Conservation (phyloP, 2,797 vertebrate genomes). For the Rhadinocentrus ornatus region DNA sequence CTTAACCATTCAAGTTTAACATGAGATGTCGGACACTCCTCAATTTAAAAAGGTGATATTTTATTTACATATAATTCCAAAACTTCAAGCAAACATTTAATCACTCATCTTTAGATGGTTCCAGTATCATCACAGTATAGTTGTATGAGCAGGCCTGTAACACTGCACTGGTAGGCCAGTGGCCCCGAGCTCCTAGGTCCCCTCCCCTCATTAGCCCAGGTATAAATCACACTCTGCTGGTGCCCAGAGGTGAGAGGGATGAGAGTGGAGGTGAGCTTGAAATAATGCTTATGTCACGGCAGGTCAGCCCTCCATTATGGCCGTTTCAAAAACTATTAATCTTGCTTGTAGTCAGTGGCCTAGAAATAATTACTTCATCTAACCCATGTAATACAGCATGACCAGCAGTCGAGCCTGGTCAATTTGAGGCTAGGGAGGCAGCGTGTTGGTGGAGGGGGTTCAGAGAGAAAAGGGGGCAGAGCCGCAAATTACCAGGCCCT, state of each 20-base stretch:
- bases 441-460: slow-evolving; percentile 28
- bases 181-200: slow-evolving; percentile 59
- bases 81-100: slow-evolving; percentile 21
- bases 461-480: slow-evolving; percentile 27
- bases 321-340: slow-evolving; percentile 96
- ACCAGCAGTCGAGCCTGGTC: slow-evolving; percentile 86
- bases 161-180: slow-evolving; percentile 52
- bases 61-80: slow-evolving; percentile 14
- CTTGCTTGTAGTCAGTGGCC: slow-evolving; percentile 88
- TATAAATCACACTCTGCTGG: slow-evolving; percentile 89
- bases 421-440: slow-evolving; percentile 77
- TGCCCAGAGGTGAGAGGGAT: slow-evolving; percentile 92
- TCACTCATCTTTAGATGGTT: slow-evolving; percentile 27
- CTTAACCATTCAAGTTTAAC: slow-evolving; percentile 4
- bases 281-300: slow-evolving; percentile 91
- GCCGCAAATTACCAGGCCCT: slow-evolving; percentile 80
- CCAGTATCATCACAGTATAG: slow-evolving; percentile 37
- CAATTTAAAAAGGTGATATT: slow-evolving; percentile 1
- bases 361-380: slow-evolving; percentile 93
- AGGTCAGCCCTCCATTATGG: slow-evolving; percentile 93
- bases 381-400: slow-evolving; percentile 88
- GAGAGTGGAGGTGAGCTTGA: slow-evolving; percentile 91
- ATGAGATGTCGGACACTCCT: neutral
- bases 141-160: slow-evolving; percentile 40
- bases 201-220: slow-evolving; percentile 81